phyloP scores from a whole-genome alignment of 2,113 vertebrate genomes.

The Platysteira castanea region DNA sequence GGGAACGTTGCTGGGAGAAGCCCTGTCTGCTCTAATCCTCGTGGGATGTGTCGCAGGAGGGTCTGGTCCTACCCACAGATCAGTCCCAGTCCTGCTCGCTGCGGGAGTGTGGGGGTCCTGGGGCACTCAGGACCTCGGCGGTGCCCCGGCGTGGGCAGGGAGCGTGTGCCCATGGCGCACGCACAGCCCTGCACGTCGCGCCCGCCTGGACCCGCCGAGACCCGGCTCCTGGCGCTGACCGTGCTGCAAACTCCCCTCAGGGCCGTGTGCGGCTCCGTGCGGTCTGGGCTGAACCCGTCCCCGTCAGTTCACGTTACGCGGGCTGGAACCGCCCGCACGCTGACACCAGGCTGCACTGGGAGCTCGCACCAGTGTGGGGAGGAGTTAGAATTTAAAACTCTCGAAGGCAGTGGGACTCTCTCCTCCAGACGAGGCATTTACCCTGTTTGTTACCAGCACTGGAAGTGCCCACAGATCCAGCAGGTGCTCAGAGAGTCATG shows the following conservation, averaged over 20 bases:
- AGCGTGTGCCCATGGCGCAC: rapidly evolving
- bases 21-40: rapidly evolving
- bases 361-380: neutral
- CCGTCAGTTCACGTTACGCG: neutral
- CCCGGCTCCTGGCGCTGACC: neutral
- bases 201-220: rapidly evolving
- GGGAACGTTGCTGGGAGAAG: rapidly evolving
- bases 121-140: rapidly evolving
- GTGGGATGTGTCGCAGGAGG: rapidly evolving
- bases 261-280: neutral
- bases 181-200: neutral
- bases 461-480: neutral
- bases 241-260: neutral
- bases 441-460: neutral
- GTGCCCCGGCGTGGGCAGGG: neutral
- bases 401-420: neutral
- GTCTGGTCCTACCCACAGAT: rapidly evolving
- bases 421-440: neutral
- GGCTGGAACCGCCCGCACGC: neutral
- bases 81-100: rapidly evolving
- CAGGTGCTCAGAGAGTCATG: neutral
- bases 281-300: neutral
- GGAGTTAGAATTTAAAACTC: neutral
- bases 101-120: rapidly evolving
- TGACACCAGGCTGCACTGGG: neutral